phyloP scores from a whole-genome alignment of 2,113 vertebrate genomes.

The Elephantulus edwardii region DNA sequence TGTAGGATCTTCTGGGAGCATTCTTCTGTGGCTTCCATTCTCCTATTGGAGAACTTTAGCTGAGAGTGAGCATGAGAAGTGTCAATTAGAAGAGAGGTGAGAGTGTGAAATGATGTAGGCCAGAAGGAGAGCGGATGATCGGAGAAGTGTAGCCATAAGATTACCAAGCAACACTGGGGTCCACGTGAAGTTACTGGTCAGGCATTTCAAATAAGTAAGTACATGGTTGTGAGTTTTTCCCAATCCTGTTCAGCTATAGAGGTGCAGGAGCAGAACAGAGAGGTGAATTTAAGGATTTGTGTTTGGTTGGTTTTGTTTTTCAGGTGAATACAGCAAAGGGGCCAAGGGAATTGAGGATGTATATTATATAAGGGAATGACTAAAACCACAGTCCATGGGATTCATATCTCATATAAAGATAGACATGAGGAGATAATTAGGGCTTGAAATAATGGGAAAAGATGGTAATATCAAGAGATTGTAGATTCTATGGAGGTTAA shows the following conservation, averaged over 20 bases:
- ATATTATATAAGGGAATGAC: not conserved
- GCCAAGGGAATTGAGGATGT: not conserved
- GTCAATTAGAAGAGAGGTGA: not conserved
- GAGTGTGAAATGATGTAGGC: not conserved
- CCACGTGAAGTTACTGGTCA: not conserved
- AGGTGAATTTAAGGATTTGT: not conserved
- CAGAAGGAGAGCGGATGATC: not conserved
- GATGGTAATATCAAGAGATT: too few species aligned
- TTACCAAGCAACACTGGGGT: not conserved
- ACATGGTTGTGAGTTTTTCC: not conserved
- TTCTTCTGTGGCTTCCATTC: not conserved
- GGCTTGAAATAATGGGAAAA: not conserved
- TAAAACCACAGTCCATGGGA: not conserved
- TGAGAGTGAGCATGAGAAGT: not conserved
- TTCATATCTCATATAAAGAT: not conserved
- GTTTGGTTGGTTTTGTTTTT: too few species aligned
- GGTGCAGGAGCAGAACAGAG: not conserved
- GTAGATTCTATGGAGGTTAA: not conserved
- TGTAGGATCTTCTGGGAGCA: not conserved
- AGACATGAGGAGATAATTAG: not conserved
- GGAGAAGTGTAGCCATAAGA: not conserved
- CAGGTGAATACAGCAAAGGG: not conserved
- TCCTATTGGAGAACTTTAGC: constrained; percentile 13
- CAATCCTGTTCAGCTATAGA: not conserved
- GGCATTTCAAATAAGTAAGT: not conserved